Evolutionary conservation across 1,140 invertebrate species (phyloP).

Genomic region (Atta cephalotes): DNA sequence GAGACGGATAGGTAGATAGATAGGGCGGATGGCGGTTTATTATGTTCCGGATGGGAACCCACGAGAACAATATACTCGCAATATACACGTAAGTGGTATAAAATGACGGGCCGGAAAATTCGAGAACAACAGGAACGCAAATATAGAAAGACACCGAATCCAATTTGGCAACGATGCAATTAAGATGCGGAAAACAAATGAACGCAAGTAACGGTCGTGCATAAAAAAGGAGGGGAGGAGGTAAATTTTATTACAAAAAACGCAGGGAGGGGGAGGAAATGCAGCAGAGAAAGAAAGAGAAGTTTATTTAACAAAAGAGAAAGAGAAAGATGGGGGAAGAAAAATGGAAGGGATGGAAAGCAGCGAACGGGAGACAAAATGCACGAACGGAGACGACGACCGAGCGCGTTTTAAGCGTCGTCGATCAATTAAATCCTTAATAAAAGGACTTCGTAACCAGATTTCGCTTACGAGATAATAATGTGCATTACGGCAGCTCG

Average conservation of each 20-base stretch:
- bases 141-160: constrained; percentile 60
- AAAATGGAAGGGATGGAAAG: background rate
- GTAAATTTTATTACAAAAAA: constrained; percentile 12
- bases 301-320: no score
- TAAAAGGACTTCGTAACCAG: constrained; percentile 68
- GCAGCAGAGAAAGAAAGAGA: background rate
- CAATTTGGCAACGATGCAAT: constrained; percentile 64
- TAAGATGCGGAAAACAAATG: constrained; percentile 59
- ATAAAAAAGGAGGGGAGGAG: background rate
- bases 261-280: background rate
- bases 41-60: constrained; percentile 63
- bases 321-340: background rate
- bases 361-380: background rate
- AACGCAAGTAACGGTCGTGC: constrained; percentile 49
- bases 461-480: constrained; percentile 70
- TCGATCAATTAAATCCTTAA: constrained; percentile 69
- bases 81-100: constrained; percentile 55
- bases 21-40: constrained; percentile 55
- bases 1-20: constrained; percentile 56
- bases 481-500: constrained; percentile 63
- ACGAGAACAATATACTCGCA: constrained; percentile 61
- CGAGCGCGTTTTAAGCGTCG: constrained; percentile 60
- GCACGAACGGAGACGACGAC: constrained; percentile 16
- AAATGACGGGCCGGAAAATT: constrained; percentile 60
- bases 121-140: constrained; percentile 55